A percentile compares a stretch with the other conserved stretches of the same genome.
Evolutionary conservation across 92 coral and sea anemone genomes (phyloP).

Genomic region (Hydrozoanthus gracilis): DNA sequence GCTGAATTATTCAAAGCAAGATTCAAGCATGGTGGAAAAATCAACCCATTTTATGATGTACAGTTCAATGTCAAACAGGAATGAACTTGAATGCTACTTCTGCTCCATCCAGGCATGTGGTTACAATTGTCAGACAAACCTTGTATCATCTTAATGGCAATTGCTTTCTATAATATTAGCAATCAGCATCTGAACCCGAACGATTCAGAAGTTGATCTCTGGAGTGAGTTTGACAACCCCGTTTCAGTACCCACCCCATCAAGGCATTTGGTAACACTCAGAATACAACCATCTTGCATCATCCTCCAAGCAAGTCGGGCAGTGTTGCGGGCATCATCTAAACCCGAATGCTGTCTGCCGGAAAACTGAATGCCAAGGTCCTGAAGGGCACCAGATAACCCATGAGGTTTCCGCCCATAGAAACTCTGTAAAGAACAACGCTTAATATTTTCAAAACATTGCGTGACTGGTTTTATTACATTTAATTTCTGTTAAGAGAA

Average conservation of each 20-base stretch:
- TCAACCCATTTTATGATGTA: no score
- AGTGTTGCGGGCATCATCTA: constrained; percentile 90
- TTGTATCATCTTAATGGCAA: no score
- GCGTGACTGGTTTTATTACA: no score
- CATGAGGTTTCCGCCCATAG: constrained; percentile 83
- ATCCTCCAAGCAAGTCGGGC: constrained; percentile 84
- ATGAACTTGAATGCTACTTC: no score
- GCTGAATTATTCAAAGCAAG: constrained; percentile 58
- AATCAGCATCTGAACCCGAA: no score
- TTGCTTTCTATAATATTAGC: no score
- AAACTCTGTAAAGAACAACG: constrained; percentile 56
- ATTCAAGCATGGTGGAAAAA: neutral
- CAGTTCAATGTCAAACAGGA: no score
- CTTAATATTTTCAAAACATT: neutral
- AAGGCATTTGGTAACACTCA: constrained; percentile 75
- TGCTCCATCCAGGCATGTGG: no score
- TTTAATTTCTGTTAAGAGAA: no score
- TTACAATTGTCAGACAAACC: no score
- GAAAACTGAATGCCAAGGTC: constrained; percentile 78
- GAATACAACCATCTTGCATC: constrained; percentile 82
- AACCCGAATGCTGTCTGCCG: constrained; percentile 87
- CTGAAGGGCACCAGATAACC: constrained; percentile 82
- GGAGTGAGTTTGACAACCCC: neutral
- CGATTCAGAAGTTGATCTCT: no score
- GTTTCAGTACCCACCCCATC: constrained; percentile 83